Evolutionary conservation across 2,888 invertebrate genomes (phyloP).

Genomic region (Hyposoter dolosus): DNA sequence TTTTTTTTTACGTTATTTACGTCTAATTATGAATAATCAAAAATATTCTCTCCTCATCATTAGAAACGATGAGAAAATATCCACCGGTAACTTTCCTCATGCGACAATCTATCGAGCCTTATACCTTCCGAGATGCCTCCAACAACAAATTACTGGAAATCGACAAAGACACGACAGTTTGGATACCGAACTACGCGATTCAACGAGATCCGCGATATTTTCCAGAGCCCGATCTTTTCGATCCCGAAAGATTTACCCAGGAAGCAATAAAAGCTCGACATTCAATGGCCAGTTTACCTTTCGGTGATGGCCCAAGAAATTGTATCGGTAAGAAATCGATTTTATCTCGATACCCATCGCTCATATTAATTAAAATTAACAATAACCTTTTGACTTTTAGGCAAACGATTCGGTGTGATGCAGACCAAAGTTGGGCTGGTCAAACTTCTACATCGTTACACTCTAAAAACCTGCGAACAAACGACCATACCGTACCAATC

Average conservation of each 20-base stretch:
- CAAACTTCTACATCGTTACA: conserved; percentile 79
- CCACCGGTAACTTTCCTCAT: conserved; percentile 81
- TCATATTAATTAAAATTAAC: background rate
- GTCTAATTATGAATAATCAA: background rate
- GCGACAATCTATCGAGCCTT: conserved; percentile 76
- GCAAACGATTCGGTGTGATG: conserved; percentile 76
- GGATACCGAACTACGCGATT: conserved; percentile 73
- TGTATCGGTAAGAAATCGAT: conserved; percentile 77
- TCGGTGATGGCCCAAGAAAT: conserved; percentile 81
- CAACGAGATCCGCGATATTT: conserved; percentile 75
- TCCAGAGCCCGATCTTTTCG: conserved; percentile 76
- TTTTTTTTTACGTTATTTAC: no score
- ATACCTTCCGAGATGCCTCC: conserved; percentile 35
- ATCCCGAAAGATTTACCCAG: conserved; percentile 78
- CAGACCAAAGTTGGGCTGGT: conserved; percentile 83
- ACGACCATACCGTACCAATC: conserved; percentile 76
- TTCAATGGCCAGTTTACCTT: conserved; percentile 76
- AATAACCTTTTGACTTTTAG: conserved; percentile 67
- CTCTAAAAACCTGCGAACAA: conserved; percentile 79
- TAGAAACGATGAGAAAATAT: conserved; percentile 85
- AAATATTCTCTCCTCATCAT: conserved; percentile 17
- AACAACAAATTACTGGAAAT: conserved; percentile 70
- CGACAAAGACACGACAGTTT: conserved; percentile 66
- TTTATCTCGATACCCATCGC: background rate
- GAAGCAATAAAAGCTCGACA: conserved; percentile 72